phyloP scores from a whole-genome alignment of 2,113 vertebrate species.

The Ahaetulla prasina region DNA sequence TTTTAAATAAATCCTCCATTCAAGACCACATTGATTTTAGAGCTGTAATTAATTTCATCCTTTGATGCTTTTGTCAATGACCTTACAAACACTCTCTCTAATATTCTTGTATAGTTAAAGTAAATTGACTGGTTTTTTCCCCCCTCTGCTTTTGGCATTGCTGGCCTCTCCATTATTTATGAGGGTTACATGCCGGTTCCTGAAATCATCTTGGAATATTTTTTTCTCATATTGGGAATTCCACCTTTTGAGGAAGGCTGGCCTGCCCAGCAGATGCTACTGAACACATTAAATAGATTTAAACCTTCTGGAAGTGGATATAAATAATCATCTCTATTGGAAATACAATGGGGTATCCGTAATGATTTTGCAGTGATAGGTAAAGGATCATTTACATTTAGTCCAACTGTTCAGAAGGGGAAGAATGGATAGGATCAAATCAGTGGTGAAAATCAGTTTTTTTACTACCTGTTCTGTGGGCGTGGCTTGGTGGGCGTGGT shows the following conservation, averaged over 20 bases:
- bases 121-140: not conserved
- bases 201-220: constrained; percentile 3
- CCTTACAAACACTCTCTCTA: not conserved
- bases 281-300: not conserved
- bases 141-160: not conserved
- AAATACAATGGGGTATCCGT: not conserved
- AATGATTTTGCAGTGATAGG: not conserved
- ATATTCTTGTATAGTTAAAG: not conserved
- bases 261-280: not conserved
- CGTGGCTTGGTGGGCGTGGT: too few species aligned
- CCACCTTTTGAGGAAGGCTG: not conserved
- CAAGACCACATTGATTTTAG: constrained; percentile 25
- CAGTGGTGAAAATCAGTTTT: too few species aligned
- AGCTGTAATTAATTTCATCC: constrained; percentile 28
- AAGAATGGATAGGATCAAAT: not conserved
- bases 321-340: not conserved
- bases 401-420: not conserved
- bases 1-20: not conserved
- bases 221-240: not conserved
- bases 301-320: not conserved
- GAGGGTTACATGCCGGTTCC: not conserved
- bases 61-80: not conserved
- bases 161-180: not conserved
- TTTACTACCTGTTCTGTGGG: too few species aligned
- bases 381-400: not conserved